Conservation (phyloP, 1,140 invertebrate species). For the Drosophila aff. region DNA sequence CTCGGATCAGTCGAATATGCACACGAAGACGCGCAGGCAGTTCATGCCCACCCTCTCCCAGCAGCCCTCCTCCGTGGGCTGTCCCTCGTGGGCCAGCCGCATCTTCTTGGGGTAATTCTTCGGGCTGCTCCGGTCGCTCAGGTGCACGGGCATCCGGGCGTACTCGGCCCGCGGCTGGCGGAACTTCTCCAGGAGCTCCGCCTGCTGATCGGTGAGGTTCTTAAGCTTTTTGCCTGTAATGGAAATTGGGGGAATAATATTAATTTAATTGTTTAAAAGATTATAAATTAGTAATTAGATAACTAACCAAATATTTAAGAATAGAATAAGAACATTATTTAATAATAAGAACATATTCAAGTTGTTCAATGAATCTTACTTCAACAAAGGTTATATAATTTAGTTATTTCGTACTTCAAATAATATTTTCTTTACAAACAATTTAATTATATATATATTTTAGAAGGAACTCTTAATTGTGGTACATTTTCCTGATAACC, state of each 20-base stretch:
- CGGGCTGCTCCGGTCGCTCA: constrained; percentile 80
- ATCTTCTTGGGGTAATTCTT: constrained; percentile 85
- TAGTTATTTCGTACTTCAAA: no score
- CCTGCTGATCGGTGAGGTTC: constrained; percentile 81
- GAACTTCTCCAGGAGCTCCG: constrained; percentile 78
- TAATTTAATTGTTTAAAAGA: background rate
- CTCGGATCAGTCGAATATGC: constrained; percentile 82
- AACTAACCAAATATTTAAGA: background rate
- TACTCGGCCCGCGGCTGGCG: constrained; percentile 77
- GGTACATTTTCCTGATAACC: background rate
- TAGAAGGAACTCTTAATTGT: no score
- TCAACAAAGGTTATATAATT: no score
- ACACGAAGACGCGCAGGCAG: constrained; percentile 81
- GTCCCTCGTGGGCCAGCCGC: constrained; percentile 68
- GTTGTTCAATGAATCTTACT: no score
- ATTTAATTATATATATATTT: no score
- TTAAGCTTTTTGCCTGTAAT: constrained; percentile 76
- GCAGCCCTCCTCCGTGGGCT: constrained; percentile 71
- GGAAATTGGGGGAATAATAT: background rate
- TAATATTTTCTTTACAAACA: no score
- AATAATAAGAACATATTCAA: no score
- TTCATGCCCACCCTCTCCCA: constrained; percentile 80
- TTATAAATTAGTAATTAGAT: no score
- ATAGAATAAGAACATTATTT: background rate
- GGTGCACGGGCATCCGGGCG: constrained; percentile 81